Conservation (phyloP, 1,140 invertebrate species). For the Nylanderia fulva region DNA sequence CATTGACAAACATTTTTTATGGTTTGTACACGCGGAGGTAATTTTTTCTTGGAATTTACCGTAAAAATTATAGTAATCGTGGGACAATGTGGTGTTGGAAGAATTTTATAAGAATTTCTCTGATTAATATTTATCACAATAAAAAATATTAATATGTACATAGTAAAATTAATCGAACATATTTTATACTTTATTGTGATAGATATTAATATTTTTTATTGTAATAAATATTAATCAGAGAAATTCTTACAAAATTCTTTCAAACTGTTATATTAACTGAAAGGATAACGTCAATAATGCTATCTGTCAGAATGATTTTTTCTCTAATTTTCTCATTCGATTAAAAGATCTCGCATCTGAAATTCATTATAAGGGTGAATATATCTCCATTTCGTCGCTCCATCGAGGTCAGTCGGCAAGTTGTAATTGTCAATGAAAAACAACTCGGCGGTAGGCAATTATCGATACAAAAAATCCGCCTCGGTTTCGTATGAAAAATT, state of each 20-base stretch:
- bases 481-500: slow-evolving; percentile 20
- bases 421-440: slow-evolving; percentile 33
- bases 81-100: no score
- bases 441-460: slow-evolving; percentile 18
- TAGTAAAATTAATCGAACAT: no score
- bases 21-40: neutral
- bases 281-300: neutral
- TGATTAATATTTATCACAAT: no score
- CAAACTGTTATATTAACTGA: neutral
- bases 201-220: no score
- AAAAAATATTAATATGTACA: no score
- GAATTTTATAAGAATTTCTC: no score
- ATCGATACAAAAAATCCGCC: slow-evolving; percentile 5
- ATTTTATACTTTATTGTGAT: no score
- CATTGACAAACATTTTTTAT: neutral
- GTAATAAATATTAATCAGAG: no score
- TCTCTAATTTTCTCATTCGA: neutral
- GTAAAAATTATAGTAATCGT: no score
- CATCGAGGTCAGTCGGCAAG: slow-evolving; percentile 6
- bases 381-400: neutral
- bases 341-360: slow-evolving; percentile 14
- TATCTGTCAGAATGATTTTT: slow-evolving; percentile 12
- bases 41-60: no score
- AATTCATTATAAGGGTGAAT: slow-evolving; percentile 11
- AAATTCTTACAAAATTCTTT: no score